Base-by-base conservation (phyloP, 2,797 vertebrate genomes). In the Fistularia commersonii region DNA sequence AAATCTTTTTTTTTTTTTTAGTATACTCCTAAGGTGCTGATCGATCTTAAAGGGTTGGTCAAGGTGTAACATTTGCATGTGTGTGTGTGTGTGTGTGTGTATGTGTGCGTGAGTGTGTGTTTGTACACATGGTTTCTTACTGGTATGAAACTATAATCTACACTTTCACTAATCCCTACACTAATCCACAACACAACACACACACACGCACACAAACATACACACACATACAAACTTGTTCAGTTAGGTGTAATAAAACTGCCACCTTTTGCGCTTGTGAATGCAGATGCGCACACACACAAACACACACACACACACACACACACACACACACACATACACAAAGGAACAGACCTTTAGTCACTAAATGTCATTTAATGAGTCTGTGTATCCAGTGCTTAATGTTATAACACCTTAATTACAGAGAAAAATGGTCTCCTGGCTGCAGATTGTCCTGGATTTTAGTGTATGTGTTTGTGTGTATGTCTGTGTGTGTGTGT, bases 131-230 rank as follows among this genome's bases (percentile, higher is more conserved):
- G n/a, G 57, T 37, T 8, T 57, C 32, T 59, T 56, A 13, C 41
- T 57, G 60, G 45, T 50, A 6, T 35, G 8, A 35, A 6, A 6
- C 34, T 35, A 35, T 6, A 35, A 35, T 35, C 34, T 35, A 35
- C 34, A 6, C 34, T 2, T 40, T 34, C 41, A 56, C 59, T 80
- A 74, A 79, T 81, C n/a, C n/a, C n/a, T n/a, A n/a, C n/a, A n/a
- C n/a, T n/a, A n/a, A n/a, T n/a, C n/a, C n/a, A n/a, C n/a, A n/a
- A n/a, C n/a, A n/a, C n/a, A n/a, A n/a, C n/a, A n/a, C n/a, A n/a
- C n/a, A n/a, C n/a, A n/a, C n/a, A n/a, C n/a, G n/a, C n/a, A n/a
- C n/a, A n/a, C n/a, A n/a, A n/a, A n/a, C n/a, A n/a, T n/a, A n/a
- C n/a, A 72, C 57, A 47, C 34, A 61, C n/a, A 38, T 36, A 36